phyloP scores from a whole-genome alignment of 2,888 invertebrate species.

The Therioaphis trifolii region DNA sequence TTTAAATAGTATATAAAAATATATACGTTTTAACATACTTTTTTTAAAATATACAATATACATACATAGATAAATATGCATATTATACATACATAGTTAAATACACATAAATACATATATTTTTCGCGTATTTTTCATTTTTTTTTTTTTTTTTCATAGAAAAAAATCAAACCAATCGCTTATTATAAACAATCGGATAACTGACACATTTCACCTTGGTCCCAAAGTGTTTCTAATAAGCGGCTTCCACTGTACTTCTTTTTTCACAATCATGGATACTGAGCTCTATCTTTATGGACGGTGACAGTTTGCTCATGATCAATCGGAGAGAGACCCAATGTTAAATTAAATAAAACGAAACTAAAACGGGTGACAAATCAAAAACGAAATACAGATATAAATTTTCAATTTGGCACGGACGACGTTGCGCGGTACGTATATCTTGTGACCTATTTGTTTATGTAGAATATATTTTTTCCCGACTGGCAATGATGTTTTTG shows the following conservation, averaged over 20 bases:
- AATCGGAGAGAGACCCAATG: background rate
- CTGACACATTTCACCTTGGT: too few relatives aligned
- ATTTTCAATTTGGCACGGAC: background rate
- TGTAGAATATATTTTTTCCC: constrained; percentile 5
- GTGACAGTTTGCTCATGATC: background rate
- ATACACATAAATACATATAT: too few relatives aligned
- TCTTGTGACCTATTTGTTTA: constrained; percentile 38
- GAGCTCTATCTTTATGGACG: background rate
- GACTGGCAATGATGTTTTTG: background rate
- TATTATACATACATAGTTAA: too few relatives aligned
- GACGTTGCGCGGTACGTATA: background rate
- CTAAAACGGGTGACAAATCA: background rate
- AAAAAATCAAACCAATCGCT: too few relatives aligned
- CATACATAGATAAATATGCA: too few relatives aligned
- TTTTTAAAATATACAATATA: too few relatives aligned
- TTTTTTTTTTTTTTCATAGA: too few relatives aligned
- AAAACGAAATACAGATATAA: background rate
- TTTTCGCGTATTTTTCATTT: too few relatives aligned
- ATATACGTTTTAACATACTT: too few relatives aligned
- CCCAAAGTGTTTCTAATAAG: too few relatives aligned
- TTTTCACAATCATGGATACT: background rate
- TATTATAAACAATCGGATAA: too few relatives aligned
- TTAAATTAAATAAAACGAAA: background rate
- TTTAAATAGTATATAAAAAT: too few relatives aligned
- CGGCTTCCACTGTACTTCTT: background rate